A percentile compares a stretch with the other conserved stretches of the same genome.
Conservation (phyloP, 1,140 invertebrate genomes). For the Amyelois transitella region DNA sequence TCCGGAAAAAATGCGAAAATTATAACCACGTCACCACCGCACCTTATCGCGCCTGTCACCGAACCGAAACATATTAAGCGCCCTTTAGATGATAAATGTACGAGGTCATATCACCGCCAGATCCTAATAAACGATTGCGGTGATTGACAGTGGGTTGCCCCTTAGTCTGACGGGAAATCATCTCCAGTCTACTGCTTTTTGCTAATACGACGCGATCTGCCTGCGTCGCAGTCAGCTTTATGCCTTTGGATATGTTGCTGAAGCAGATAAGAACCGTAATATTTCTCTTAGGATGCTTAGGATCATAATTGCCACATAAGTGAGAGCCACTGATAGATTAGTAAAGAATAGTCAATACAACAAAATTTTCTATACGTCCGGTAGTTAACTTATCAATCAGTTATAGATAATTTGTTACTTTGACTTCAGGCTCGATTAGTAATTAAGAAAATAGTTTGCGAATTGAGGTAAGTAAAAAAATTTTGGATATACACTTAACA, state of each 20-base stretch:
- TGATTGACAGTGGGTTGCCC: slow-evolving; percentile 44
- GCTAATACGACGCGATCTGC: slow-evolving; percentile 10
- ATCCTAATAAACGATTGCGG: slow-evolving; percentile 60
- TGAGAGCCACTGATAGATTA: too few relatives aligned
- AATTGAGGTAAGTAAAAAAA: too few relatives aligned
- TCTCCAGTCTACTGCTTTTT: slow-evolving; percentile 31
- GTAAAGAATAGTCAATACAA: too few relatives aligned
- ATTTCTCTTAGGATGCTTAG: too few relatives aligned
- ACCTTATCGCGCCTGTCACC: slow-evolving; percentile 55
- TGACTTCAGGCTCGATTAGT: too few relatives aligned
- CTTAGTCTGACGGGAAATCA: slow-evolving; percentile 19
- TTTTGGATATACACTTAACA: too few relatives aligned
- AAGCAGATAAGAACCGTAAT: background rate
- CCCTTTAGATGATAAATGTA: slow-evolving; percentile 63
- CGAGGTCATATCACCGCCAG: slow-evolving; percentile 31
- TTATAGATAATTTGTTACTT: too few relatives aligned
- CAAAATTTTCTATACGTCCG: too few relatives aligned
- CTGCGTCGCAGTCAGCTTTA: background rate
- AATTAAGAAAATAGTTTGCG: too few relatives aligned
- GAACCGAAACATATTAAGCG: slow-evolving; percentile 63
- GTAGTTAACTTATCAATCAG: too few relatives aligned
- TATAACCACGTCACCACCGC: slow-evolving; percentile 30
- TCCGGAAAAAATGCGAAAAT: slow-evolving; percentile 21
- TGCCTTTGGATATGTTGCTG: background rate
- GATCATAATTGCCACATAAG: too few relatives aligned